phyloP scores from a whole-genome alignment of 2,888 invertebrate genomes.

The Prostheceraeus crozeri region DNA sequence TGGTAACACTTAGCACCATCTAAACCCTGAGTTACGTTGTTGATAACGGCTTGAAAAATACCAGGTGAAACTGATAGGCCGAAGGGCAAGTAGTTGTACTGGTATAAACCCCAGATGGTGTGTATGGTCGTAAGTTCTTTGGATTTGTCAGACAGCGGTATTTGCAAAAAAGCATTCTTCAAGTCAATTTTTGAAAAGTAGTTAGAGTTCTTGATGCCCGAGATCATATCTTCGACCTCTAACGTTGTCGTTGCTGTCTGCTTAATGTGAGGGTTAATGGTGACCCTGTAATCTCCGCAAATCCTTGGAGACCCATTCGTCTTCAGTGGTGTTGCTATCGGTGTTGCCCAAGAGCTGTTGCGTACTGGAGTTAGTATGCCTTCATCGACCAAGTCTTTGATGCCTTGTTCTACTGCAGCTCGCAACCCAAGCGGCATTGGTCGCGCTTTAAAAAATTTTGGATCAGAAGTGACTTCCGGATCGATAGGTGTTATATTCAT shows the following conservation, averaged over 20 bases:
- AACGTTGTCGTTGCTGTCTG: constrained; percentile 1
- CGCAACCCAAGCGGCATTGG: constrained; percentile 6
- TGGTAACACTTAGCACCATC: neutral
- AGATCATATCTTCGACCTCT: constrained; percentile 27
- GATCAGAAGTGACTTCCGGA: constrained; percentile 9
- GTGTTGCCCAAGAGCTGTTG: constrained; percentile 4
- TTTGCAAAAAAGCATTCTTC: constrained; percentile 9
- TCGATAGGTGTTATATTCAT: constrained; percentile 13
- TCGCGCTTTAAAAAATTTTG: neutral
- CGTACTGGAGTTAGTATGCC: constrained; percentile 11
- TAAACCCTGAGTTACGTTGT: neutral
- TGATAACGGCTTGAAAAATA: neutral
- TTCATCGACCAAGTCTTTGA: neutral
- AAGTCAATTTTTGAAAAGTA: constrained; percentile 16
- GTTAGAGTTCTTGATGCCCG: constrained; percentile 1
- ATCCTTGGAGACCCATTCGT: neutral
- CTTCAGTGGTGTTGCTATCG: constrained; percentile 11
- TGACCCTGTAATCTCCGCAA: constrained; percentile 19
- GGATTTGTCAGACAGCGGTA: neutral
- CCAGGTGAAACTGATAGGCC: neutral
- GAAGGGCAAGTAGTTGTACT: constrained; percentile 4
- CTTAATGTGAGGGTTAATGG: constrained; percentile 27
- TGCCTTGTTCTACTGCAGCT: constrained; percentile 12
- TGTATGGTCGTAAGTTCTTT: neutral
- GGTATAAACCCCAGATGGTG: neutral